Percentiles rank a stretch among this genome's conserved stretches.
These are phyloP conservation scores for Macrotis lagotis DNA, from an alignment of 2,113 vertebrate genomes.

Conservation along the genomic window DNA sequence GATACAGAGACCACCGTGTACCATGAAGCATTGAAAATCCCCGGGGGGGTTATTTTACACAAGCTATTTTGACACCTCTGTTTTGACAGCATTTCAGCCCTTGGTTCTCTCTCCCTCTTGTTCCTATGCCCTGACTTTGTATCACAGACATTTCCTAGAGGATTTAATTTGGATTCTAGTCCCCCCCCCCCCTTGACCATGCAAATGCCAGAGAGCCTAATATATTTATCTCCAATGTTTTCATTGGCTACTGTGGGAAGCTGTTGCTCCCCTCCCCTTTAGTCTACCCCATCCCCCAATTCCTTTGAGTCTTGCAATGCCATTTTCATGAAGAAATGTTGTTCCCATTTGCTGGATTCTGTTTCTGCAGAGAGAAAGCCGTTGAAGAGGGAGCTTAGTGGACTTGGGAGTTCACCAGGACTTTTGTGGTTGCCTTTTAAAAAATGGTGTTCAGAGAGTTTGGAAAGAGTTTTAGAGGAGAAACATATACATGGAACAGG, in stretches of 20 bases:
- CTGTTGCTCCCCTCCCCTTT: conserved; percentile 37
- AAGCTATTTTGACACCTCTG: conserved; percentile 5
- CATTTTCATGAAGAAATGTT: conserved; percentile 47
- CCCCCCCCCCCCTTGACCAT: conserved; percentile 6
- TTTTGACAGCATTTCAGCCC: conserved; percentile 6
- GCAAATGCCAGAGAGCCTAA: conserved; percentile 23
- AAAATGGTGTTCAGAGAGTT: not conserved
- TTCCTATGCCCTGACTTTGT: conserved; percentile 26
- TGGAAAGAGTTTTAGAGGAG: too few species aligned
- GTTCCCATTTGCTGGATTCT: conserved; percentile 31
- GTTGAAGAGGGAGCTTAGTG: not conserved
- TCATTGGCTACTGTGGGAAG: conserved; percentile 62
- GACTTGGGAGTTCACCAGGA: not conserved
- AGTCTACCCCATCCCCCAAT: not conserved
- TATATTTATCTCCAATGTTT: conserved; percentile 66
- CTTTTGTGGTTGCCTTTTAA: not conserved
- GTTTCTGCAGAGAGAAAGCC: not conserved
- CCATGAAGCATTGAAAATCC: not conserved
- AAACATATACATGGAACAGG: not conserved
- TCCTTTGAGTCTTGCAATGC: conserved; percentile 16
- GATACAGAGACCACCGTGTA: conserved; percentile 44
- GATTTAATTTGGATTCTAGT: conserved; percentile 38
- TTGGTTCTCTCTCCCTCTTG: not conserved
- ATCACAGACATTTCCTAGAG: conserved; percentile 31
- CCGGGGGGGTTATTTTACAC: accelerated